Evolutionary conservation across 2,113 vertebrate genomes (phyloP).

Genomic region (Lontra canadensis): DNA sequence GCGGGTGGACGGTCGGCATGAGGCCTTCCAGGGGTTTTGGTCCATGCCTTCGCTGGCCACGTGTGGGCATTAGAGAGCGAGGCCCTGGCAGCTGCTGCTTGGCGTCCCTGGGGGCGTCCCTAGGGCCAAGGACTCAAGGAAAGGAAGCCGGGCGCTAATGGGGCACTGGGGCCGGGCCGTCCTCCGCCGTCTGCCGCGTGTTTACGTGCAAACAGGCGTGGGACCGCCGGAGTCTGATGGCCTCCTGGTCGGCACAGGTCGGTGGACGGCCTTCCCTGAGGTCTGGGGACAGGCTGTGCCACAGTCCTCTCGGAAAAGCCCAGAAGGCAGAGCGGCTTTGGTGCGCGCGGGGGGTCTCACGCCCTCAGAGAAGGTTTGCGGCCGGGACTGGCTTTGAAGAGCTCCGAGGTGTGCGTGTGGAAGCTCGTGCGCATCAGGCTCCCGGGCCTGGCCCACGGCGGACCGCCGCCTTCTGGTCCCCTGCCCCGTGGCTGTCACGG

Average conservation of each 20-base stretch:
- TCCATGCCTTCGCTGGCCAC: not conserved
- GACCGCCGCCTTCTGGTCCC: not conserved
- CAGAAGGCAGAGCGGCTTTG: not conserved
- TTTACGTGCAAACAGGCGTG: not conserved
- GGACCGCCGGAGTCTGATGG: not conserved
- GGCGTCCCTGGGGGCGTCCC: not conserved
- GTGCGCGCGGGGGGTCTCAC: not conserved
- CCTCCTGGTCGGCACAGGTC: not conserved
- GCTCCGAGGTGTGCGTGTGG: not conserved
- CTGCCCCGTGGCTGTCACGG: not conserved
- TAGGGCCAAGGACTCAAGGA: not conserved
- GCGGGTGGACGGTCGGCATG: not conserved
- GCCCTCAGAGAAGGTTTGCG: not conserved
- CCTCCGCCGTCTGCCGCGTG: not conserved
- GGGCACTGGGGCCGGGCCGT: not conserved
- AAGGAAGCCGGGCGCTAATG: not conserved
- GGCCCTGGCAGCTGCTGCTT: accelerated
- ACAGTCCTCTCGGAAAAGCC: not conserved
- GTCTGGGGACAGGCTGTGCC: not conserved
- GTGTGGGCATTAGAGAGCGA: not conserved
- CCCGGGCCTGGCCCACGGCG: not conserved
- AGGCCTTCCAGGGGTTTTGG: not conserved
- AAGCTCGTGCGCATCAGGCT: not conserved
- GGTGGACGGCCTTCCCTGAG: not conserved
- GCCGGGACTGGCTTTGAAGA: not conserved